Percentiles rank a stretch among this genome's conserved stretches.
Evolutionary conservation across 2,888 invertebrate species (phyloP).

Genomic region (Apamea crenata): DNA sequence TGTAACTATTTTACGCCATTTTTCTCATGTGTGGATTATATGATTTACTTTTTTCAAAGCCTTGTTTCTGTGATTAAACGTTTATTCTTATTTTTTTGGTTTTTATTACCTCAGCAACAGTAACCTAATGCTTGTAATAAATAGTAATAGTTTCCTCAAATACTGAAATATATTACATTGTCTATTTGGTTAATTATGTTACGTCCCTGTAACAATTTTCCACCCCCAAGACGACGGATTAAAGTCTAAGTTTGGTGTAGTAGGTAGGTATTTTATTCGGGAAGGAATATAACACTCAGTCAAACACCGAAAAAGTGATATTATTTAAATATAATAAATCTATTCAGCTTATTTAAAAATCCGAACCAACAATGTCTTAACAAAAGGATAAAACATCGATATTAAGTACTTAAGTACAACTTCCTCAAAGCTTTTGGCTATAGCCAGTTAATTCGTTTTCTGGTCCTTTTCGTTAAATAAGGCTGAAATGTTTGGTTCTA

Average conservation of each 20-base stretch:
- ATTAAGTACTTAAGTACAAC: conserved; percentile 13
- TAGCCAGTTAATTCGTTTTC: conserved; percentile 45
- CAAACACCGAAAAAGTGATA: not conserved
- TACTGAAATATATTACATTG: too few species aligned
- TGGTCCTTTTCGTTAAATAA: conserved; percentile 44
- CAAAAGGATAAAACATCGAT: not conserved
- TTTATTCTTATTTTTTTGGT: too few species aligned
- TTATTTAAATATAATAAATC: not conserved
- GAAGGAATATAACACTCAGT: not conserved
- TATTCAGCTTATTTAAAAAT: not conserved
- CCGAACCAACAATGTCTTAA: not conserved
- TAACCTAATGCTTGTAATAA: too few species aligned
- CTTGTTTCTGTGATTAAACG: too few species aligned
- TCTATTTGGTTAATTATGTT: too few species aligned
- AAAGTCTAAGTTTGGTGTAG: not conserved
- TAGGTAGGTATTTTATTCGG: not conserved
- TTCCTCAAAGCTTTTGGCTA: conserved; percentile 22
- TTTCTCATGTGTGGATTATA: too few species aligned
- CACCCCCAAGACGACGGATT: too few species aligned
- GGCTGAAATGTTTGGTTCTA: conserved; percentile 24
- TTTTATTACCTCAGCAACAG: too few species aligned
- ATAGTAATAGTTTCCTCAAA: too few species aligned
- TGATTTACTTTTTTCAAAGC: too few species aligned
- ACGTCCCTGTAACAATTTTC: too few species aligned
- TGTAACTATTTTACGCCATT: too few species aligned